A percentile compares a stretch with the other conserved stretches of the same genome.
Conservation (phyloP, 2,113 vertebrate genomes). For the Gobius niger region DNA sequence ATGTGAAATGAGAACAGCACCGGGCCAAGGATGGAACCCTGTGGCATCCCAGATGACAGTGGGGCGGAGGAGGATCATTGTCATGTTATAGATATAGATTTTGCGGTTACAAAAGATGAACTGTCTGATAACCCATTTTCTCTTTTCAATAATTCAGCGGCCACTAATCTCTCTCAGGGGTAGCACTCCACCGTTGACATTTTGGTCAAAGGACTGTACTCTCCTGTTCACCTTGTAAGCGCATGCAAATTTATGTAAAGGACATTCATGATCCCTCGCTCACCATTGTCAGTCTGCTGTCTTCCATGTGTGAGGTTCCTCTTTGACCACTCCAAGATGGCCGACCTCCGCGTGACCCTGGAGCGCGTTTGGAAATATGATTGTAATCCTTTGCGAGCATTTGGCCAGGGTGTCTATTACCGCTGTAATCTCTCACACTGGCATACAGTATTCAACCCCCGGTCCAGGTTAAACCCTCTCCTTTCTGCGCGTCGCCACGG, state of each 20-base stretch:
- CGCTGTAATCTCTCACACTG: conserved; percentile 73
- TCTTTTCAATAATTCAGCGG: neutral
- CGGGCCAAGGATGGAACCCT: no score
- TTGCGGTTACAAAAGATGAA: no score
- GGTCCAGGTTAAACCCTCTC: conserved; percentile 75
- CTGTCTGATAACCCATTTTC: neutral
- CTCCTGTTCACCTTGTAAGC: neutral
- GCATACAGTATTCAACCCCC: conserved; percentile 71
- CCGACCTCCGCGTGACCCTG: conserved; percentile 71
- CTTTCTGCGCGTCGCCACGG: conserved; percentile 61
- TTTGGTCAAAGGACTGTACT: neutral
- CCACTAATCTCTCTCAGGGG: neutral
- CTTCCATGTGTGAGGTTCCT: conserved; percentile 19
- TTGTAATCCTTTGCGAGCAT: conserved; percentile 77
- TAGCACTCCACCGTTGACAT: neutral
- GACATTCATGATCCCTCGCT: neutral
- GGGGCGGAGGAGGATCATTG: no score
- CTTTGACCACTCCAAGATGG: conserved; percentile 58
- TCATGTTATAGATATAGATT: no score
- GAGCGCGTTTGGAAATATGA: conserved; percentile 72
- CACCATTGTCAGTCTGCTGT: neutral
- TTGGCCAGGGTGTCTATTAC: conserved; percentile 78
- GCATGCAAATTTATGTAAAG: neutral
- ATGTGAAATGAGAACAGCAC: no score
- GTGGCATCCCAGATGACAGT: no score